A percentile compares a stretch with the other conserved stretches of the same genome.
phyloP scores from a whole-genome alignment of 2,888 invertebrate genomes.

The Cephus pulcher region DNA sequence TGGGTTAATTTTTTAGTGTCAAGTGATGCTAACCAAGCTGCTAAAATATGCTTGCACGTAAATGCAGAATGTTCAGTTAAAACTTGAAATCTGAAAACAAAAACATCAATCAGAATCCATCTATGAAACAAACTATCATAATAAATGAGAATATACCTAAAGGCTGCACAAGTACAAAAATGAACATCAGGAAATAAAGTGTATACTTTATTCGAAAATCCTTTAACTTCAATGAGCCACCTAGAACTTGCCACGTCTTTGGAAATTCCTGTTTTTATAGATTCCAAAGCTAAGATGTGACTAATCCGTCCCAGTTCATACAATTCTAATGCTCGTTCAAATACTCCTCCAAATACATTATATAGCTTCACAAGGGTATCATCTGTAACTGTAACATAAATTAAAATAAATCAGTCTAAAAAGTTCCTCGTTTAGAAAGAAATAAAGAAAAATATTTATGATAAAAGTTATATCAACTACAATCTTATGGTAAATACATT shows the following conservation, averaged over 20 bases:
- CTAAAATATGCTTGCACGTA: slow-evolving; percentile 78
- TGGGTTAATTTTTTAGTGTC: slow-evolving; percentile 44
- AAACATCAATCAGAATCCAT: neutral
- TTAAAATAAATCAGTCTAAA: slow-evolving; percentile 70
- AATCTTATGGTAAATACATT: slow-evolving; percentile 42
- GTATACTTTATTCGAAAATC: slow-evolving; percentile 70
- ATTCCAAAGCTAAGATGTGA: slow-evolving; percentile 66
- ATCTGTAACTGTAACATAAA: slow-evolving; percentile 70
- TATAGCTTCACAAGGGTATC: slow-evolving; percentile 70
- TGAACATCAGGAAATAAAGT: slow-evolving; percentile 75
- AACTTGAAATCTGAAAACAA: slow-evolving; percentile 65
- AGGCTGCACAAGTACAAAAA: slow-evolving; percentile 77
- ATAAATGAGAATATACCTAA: slow-evolving; percentile 55
- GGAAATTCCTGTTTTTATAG: slow-evolving; percentile 19
- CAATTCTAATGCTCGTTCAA: slow-evolving; percentile 73
- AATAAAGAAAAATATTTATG: slow-evolving; percentile 25
- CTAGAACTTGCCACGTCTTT: slow-evolving; percentile 44
- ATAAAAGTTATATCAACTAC: slow-evolving; percentile 3
- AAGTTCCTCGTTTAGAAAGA: slow-evolving; percentile 70
- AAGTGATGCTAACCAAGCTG: slow-evolving; percentile 70
- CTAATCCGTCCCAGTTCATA: slow-evolving; percentile 71
- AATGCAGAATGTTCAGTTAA: slow-evolving; percentile 68
- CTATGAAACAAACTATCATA: neutral
- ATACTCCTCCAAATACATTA: slow-evolving; percentile 71
- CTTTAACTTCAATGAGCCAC: slow-evolving; percentile 72